Conservation (phyloP, 2,113 vertebrate genomes). For the Orycteropus afer region DNA sequence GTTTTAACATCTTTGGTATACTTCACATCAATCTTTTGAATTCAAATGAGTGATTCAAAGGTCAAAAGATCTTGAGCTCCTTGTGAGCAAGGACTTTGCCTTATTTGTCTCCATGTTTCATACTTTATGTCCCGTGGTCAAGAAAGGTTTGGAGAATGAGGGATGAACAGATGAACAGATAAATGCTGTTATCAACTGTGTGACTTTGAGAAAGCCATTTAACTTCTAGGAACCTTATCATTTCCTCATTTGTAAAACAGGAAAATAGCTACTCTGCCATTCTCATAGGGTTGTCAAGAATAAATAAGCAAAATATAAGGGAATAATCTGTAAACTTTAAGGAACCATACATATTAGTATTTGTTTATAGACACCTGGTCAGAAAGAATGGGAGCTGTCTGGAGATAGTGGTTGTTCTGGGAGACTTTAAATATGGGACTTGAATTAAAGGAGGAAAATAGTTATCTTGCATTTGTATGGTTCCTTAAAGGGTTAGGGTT, state of each 20-base stretch:
- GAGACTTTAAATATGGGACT: too few species aligned
- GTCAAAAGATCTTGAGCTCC: constrained; percentile 37
- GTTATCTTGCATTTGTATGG: too few species aligned
- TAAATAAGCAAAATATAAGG: constrained; percentile 44
- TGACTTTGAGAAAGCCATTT: constrained; percentile 32
- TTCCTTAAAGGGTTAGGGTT: too few species aligned
- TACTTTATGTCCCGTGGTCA: neutral
- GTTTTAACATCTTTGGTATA: constrained; percentile 41
- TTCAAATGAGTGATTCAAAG: constrained; percentile 36
- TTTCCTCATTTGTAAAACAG: constrained; percentile 41
- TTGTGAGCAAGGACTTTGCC: neutral
- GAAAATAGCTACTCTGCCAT: constrained; percentile 42
- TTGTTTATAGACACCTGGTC: too few species aligned
- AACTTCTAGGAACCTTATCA: constrained; percentile 43
- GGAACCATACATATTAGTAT: neutral
- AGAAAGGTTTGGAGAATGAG: constrained; percentile 2
- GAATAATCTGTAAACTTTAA: constrained; percentile 48
- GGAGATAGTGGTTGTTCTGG: too few species aligned
- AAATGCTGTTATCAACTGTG: constrained; percentile 20
- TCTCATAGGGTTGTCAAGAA: constrained; percentile 42
- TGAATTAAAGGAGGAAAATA: too few species aligned
- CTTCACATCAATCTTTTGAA: constrained; percentile 44
- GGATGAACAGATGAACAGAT: constrained; percentile 37
- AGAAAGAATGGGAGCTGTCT: too few species aligned
- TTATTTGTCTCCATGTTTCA: neutral